Evolutionary conservation across 2,888 invertebrate genomes (phyloP), one percentile per base, ranked within the genome.

Genomic region (Scrobipalpa atriplicella): DNA sequence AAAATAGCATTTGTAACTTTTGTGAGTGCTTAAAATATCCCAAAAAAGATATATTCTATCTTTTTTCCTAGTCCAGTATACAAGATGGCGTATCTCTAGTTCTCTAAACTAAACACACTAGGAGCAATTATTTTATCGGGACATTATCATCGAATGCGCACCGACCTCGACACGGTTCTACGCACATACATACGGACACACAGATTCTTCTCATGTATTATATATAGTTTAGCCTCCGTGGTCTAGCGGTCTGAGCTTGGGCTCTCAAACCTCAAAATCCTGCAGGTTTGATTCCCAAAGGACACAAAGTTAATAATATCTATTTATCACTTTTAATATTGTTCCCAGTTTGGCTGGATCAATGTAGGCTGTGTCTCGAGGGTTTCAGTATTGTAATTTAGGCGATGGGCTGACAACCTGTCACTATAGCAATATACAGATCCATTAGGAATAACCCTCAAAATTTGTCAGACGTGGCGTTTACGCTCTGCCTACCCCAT

Each of bases 91-190:
- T 38, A 58, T 58, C 58, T 58, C 1, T 16, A 58, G 58, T 58
- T 13, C 10, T 6, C 54, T 58, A 21, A 54, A 10, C 6, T 2
- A n/a, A 29, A 29, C 21, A 5, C 38, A 58, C n/a, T 58, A 58
- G 38, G 36, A 58, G 58, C 58, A 58, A 58, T 58, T 58, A 58
- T 58, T 58, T 58, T 38, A 58, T 58, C 58, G 8, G 18, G 38
- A 36, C 51, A 63, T 47, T 51, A 63, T 51, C 52, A 56, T 64
- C 38, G 38, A 64, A 64, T 52, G 64, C 36, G 36, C 64, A 39
- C 11, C 64, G 64, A 19, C 64, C 64, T 64, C 58, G 58, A 38
- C 58, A 58, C 58, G 38, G 58, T 29, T 58, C 36, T 56, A 56
- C 2, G 16, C 9, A 58, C 16, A 38, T 16, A 58, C 58, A n/a